phyloP scores from a whole-genome alignment of 2,888 invertebrate species.

The Plemyria rubiginata region DNA sequence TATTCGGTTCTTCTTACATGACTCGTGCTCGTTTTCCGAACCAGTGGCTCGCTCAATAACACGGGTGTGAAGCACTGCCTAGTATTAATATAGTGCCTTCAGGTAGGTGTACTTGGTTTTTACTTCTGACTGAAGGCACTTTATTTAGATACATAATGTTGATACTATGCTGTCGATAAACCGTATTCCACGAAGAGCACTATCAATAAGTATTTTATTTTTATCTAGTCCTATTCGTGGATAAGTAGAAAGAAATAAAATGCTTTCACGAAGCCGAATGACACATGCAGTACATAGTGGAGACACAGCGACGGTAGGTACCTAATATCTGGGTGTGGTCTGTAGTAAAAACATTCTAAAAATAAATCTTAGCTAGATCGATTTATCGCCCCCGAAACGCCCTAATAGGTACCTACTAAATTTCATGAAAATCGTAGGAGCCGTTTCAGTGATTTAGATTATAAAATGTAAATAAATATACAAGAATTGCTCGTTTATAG shows the following conservation, averaged over 20 bases:
- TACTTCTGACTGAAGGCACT: neutral
- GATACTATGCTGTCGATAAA: neutral
- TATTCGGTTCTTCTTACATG: constrained; percentile 51
- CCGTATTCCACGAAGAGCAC: neutral
- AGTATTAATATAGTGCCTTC: neutral
- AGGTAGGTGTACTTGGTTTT: constrained; percentile 1
- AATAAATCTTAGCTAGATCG: too few relatives aligned
- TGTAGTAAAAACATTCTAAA: too few relatives aligned
- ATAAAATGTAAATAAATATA: too few relatives aligned
- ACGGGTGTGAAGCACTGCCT: constrained; percentile 43
- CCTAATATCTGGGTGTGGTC: too few relatives aligned
- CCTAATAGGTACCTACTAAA: too few relatives aligned
- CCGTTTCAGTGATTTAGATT: too few relatives aligned
- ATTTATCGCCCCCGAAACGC: too few relatives aligned
- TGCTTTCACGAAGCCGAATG: neutral
- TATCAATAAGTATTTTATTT: neutral
- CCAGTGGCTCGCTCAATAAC: constrained; percentile 54
- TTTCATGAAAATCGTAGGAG: too few relatives aligned
- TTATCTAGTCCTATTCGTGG: neutral
- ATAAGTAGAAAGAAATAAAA: neutral
- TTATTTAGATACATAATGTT: neutral
- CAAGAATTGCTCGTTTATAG: too few relatives aligned
- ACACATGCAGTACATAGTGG: neutral
- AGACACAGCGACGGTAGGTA: too few relatives aligned
- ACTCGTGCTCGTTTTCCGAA: constrained; percentile 61